phyloP scores from a whole-genome alignment of 1,140 invertebrate species.

The Octopus bimaculoides region DNA sequence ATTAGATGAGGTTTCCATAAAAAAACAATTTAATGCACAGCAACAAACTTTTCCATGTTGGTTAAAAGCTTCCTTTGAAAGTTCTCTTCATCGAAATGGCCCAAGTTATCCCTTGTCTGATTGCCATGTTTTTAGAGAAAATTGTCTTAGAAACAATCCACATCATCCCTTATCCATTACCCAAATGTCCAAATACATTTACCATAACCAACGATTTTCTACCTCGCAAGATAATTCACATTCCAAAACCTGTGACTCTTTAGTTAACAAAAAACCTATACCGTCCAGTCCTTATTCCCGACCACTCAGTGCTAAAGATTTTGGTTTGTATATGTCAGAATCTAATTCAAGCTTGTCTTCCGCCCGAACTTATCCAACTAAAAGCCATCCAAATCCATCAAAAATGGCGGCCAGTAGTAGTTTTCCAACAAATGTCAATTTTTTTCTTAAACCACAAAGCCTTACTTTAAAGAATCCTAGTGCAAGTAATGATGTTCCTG shows the following conservation, averaged over 20 bases:
- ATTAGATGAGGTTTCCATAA: conserved; percentile 42
- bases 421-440: conserved; percentile 11
- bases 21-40: conserved; percentile 49
- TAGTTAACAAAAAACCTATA: conserved; percentile 13
- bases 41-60: conserved; percentile 36
- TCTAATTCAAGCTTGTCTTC: not conserved
- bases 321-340: conserved; percentile 25
- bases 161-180: conserved; percentile 22
- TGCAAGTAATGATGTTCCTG: not conserved
- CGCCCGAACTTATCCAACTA: conserved; percentile 8
- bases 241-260: conserved; percentile 32
- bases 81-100: conserved; percentile 34
- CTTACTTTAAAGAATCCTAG: conserved; percentile 1
- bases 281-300: conserved; percentile 41
- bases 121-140: conserved; percentile 22
- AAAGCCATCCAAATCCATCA: not conserved
- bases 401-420: not conserved
- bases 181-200: conserved; percentile 18
- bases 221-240: conserved; percentile 16
- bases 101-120: conserved; percentile 36
- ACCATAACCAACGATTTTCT: conserved; percentile 16
- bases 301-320: conserved; percentile 51
- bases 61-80: conserved; percentile 47
- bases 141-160: conserved; percentile 25
- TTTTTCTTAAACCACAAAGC: conserved; percentile 17